phyloP scores from a whole-genome alignment of 2,113 vertebrate genomes.

The Cynoglossus semilaevis region DNA sequence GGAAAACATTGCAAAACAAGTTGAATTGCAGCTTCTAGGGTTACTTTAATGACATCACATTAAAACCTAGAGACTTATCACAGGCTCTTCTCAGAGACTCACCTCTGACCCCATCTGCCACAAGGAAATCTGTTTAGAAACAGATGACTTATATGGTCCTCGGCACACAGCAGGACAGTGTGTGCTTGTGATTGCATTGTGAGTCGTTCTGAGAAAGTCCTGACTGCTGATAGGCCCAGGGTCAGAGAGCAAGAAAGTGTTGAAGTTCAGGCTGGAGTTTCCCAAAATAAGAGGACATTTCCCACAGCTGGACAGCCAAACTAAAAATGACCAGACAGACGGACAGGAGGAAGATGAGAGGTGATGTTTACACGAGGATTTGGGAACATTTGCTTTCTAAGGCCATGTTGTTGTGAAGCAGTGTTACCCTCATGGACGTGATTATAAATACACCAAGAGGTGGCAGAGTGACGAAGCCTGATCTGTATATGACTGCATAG shows the following conservation, averaged over 20 bases:
- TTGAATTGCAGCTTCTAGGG: neutral
- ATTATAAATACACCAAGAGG: constrained; percentile 41
- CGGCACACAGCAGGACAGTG: neutral
- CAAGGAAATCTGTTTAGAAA: constrained; percentile 46
- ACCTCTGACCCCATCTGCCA: constrained; percentile 13
- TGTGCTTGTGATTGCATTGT: neutral
- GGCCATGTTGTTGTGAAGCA: constrained; percentile 12
- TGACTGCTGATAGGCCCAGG: constrained; percentile 17
- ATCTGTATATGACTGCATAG: no score
- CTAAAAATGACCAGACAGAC: constrained; percentile 53
- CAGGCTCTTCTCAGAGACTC: no score
- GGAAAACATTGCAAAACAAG: neutral
- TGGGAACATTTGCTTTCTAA: constrained; percentile 48
- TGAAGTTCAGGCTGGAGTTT: constrained; percentile 38
- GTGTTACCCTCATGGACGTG: constrained; percentile 12
- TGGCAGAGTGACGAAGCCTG: neutral
- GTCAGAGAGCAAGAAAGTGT: constrained; percentile 20
- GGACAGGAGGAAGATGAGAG: constrained; percentile 30
- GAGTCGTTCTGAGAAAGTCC: constrained; percentile 41
- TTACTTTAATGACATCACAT: neutral
- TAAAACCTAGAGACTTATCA: neutral
- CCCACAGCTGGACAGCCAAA: constrained; percentile 28
- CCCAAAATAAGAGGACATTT: constrained; percentile 51
- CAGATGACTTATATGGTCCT: constrained; percentile 21
- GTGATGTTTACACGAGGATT: constrained; percentile 43